phyloP scores from a whole-genome alignment of 2,113 vertebrate genomes.

The Sporophila hypoxantha region DNA sequence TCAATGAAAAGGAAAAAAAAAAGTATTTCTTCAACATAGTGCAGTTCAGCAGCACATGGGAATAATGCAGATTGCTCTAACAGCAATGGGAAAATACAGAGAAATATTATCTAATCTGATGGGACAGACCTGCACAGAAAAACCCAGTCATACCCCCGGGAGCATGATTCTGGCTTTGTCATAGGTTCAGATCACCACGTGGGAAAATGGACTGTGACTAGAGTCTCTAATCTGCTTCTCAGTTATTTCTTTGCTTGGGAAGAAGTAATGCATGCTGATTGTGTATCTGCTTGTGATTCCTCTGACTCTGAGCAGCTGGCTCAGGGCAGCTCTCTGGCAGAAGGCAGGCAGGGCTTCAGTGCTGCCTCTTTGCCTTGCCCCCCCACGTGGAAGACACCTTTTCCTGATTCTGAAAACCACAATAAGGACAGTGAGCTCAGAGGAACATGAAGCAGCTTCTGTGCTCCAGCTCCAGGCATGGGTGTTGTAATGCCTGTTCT shows the following conservation, averaged over 20 bases:
- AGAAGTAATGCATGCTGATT: background rate
- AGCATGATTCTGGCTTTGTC: background rate
- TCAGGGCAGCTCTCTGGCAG: background rate
- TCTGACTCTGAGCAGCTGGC: background rate
- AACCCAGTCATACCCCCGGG: background rate
- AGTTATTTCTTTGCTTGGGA: background rate
- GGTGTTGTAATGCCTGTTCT: background rate
- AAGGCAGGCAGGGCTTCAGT: background rate
- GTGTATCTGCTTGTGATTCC: background rate
- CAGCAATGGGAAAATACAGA: background rate
- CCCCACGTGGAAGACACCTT: rapidly evolving
- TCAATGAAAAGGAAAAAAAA: background rate
- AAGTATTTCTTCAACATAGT: background rate
- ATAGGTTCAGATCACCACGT: background rate
- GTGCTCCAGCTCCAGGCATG: background rate
- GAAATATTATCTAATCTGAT: conserved; percentile 40
- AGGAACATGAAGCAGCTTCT: background rate
- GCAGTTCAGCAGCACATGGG: conserved; percentile 8
- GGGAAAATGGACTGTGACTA: background rate
- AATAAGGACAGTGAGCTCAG: background rate
- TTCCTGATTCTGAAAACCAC: background rate
- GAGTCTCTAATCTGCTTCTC: background rate
- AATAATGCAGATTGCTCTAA: conserved; percentile 27
- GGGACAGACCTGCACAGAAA: conserved; percentile 17
- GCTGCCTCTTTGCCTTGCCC: background rate